A percentile compares a stretch with the other conserved stretches of the same genome.
phyloP scores from a whole-genome alignment of 2,797 vertebrate genomes.

The Sebastes aleutianus region DNA sequence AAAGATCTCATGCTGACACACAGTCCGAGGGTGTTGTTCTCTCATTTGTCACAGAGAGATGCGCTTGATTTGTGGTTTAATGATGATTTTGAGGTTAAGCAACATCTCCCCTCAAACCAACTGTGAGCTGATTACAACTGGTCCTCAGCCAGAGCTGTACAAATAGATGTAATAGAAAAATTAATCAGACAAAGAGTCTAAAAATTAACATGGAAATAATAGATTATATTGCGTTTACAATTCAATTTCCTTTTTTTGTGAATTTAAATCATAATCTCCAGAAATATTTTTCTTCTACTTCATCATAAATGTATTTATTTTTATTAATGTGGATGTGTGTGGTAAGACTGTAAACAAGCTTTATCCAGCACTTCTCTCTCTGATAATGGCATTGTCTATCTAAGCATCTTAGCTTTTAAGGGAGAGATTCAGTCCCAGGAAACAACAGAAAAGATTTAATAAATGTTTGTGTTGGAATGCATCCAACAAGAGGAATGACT shows the following conservation, averaged over 20 bases:
- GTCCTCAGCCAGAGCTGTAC: neutral
- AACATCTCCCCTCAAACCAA: neutral
- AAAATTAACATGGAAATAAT: no score
- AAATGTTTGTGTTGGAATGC: constrained; percentile 37
- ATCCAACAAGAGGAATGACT: neutral
- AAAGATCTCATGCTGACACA: neutral
- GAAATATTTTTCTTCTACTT: no score
- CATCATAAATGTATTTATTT: no score
- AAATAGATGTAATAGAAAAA: neutral
- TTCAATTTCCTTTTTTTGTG: no score
- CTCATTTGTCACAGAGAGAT: neutral
- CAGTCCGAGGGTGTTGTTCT: neutral
- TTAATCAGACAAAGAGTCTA: no score
- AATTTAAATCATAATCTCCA: no score
- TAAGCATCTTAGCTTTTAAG: neutral
- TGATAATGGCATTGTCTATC: neutral
- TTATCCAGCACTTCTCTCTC: neutral
- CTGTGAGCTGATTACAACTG: neutral
- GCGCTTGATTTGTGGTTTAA: neutral
- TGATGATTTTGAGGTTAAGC: neutral
- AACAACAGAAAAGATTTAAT: constrained; percentile 15
- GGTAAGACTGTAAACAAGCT: no score
- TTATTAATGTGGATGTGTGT: no score
- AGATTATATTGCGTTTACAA: no score
- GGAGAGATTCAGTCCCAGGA: neutral